Evolutionary conservation across 2,797 vertebrate species (phyloP).

Genomic region (Vireo griseus): DNA sequence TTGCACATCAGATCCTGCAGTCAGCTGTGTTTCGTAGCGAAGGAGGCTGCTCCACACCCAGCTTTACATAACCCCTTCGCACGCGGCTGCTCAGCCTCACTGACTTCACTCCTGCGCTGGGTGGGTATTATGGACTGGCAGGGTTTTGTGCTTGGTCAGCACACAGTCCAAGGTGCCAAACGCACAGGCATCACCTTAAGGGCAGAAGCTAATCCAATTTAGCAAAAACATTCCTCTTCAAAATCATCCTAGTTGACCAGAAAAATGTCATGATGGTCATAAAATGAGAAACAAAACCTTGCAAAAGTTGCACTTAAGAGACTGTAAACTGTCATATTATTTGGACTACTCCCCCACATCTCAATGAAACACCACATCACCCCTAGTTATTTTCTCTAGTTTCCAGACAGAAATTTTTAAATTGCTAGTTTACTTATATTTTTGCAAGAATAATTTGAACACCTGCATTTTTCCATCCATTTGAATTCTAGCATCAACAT

Average conservation of each 20-base stretch:
- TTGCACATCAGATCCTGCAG: neutral
- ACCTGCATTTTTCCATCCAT: neutral
- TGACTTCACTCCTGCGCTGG: neutral
- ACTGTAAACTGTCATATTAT: neutral
- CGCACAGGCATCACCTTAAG: neutral
- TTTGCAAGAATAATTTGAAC: neutral
- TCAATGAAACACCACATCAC: neutral
- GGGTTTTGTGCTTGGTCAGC: neutral
- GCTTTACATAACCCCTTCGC: neutral
- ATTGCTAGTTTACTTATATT: neutral
- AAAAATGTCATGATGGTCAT: neutral
- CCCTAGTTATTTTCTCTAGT: neutral
- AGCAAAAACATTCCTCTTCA: neutral
- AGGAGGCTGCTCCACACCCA: constrained; percentile 7
- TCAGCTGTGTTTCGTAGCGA: neutral
- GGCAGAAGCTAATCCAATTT: neutral
- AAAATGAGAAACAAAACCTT: neutral
- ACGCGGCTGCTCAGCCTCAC: neutral
- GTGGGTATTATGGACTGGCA: neutral
- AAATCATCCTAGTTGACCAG: neutral
- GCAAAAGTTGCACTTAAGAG: neutral
- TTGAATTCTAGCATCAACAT: neutral
- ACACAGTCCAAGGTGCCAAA: neutral
- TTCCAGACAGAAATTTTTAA: neutral
- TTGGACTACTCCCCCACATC: neutral